phyloP scores from a whole-genome alignment of 2,113 vertebrate species.

The Onychorhynchus coronatus region DNA sequence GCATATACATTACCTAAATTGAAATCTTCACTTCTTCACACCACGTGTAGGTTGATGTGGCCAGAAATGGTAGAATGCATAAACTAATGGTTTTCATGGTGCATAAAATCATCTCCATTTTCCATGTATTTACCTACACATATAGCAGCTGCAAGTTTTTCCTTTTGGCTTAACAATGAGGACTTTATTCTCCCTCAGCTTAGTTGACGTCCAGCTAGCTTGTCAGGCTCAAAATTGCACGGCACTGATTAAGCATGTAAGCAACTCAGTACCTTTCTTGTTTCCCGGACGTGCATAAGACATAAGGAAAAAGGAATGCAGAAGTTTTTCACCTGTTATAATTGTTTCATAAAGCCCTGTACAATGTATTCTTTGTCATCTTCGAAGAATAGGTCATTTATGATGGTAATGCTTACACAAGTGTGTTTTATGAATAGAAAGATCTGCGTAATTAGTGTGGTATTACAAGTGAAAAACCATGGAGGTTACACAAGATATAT shows the following conservation, averaged over 20 bases:
- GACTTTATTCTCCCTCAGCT: slow-evolving; percentile 54
- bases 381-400: slow-evolving; percentile 70
- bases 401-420: slow-evolving; percentile 59
- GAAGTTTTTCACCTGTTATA: slow-evolving; percentile 76
- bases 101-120: slow-evolving; percentile 53
- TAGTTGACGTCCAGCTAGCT: slow-evolving; percentile 37
- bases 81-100: slow-evolving; percentile 47
- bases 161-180: slow-evolving; percentile 68
- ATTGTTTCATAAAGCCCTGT: slow-evolving; percentile 61
- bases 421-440: slow-evolving; percentile 55
- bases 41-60: slow-evolving; percentile 57
- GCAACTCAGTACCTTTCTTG: slow-evolving; percentile 62
- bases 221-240: slow-evolving; percentile 44
- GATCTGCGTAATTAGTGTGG: slow-evolving; percentile 44
- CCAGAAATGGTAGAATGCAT: slow-evolving; percentile 46
- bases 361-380: slow-evolving; percentile 75
- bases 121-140: slow-evolving; percentile 61
- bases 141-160: slow-evolving; percentile 64
- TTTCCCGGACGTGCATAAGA: slow-evolving; percentile 71
- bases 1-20: slow-evolving; percentile 73
- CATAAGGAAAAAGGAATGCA: slow-evolving; percentile 75
- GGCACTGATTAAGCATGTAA: slow-evolving; percentile 51
- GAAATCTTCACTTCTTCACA: slow-evolving; percentile 70
- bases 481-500: slow-evolving; percentile 49
- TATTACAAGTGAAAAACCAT: slow-evolving; percentile 20